phyloP scores from a whole-genome alignment of 1,140 invertebrate species.

The Euura lappo region DNA sequence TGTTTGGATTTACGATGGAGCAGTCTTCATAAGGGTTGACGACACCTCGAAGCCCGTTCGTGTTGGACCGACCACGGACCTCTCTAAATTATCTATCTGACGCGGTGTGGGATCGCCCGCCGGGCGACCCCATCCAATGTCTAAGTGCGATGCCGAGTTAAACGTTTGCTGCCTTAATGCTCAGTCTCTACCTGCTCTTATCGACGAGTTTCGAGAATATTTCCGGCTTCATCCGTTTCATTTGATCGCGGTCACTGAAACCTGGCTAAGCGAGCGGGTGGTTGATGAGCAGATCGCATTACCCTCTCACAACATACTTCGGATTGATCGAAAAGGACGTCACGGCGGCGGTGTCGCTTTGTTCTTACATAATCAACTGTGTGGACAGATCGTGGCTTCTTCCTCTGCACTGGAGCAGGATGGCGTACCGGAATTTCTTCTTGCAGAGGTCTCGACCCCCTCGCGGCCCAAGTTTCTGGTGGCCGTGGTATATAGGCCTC shows the following conservation, averaged over 20 bases:
- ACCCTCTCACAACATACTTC: not conserved
- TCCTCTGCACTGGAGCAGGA: not conserved
- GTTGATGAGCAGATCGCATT: conserved; percentile 9
- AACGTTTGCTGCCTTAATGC: not conserved
- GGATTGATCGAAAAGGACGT: not conserved
- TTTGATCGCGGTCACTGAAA: conserved; percentile 18
- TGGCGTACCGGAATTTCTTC: not conserved
- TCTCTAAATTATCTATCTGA: too few species aligned
- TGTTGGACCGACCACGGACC: too few species aligned
- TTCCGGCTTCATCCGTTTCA: conserved; percentile 17
- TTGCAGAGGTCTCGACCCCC: conserved; percentile 9
- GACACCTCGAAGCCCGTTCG: too few species aligned
- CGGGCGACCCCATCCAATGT: too few species aligned
- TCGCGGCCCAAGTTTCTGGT: conserved; percentile 6
- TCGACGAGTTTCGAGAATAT: conserved; percentile 17
- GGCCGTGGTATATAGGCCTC: conserved; percentile 6
- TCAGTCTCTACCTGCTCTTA: conserved; percentile 12
- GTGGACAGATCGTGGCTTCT: not conserved
- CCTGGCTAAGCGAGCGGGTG: conserved; percentile 11
- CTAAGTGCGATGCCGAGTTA: too few species aligned
- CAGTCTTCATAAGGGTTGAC: not conserved
- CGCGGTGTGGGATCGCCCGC: too few species aligned
- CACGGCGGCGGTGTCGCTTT: conserved; percentile 16
- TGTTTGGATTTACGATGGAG: not conserved
- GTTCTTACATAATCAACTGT: conserved; percentile 4